These are phyloP conservation scores for Gobius niger DNA, from an alignment of 2,113 vertebrate genomes.

Conservation along the genomic window DNA sequence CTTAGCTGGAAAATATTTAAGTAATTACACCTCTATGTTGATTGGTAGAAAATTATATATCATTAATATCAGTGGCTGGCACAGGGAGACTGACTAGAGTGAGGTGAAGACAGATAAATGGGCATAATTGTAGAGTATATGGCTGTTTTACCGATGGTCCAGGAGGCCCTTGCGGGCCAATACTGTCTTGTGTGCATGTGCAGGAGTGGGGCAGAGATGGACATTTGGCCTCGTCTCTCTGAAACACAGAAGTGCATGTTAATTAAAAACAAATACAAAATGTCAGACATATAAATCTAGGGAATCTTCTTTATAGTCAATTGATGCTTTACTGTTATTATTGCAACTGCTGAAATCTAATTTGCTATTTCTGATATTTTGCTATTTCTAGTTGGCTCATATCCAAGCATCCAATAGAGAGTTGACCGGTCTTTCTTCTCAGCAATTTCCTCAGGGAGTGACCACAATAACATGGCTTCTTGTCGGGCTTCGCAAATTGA, in stretches of 20 bases:
- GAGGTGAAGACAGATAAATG: constrained; percentile 24
- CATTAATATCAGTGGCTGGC: constrained; percentile 36
- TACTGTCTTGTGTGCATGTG: constrained; percentile 94
- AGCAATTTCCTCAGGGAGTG: no score
- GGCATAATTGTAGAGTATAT: background rate
- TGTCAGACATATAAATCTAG: background rate
- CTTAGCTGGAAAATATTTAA: constrained; percentile 44
- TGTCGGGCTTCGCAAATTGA: no score
- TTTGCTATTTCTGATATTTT: no score
- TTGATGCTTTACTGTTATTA: background rate
- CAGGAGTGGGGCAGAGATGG: constrained; percentile 94
- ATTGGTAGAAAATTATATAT: constrained; percentile 38
- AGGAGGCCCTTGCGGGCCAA: constrained; percentile 91
- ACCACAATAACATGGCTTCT: no score
- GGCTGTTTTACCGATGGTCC: constrained; percentile 88
- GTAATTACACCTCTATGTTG: background rate
- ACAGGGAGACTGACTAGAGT: constrained; percentile 13
- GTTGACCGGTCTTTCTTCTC: no score
- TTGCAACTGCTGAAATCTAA: no score
- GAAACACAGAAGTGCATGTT: constrained; percentile 31
- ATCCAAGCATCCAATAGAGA: no score
- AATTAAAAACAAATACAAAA: constrained; percentile 9
- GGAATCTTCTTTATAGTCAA: background rate
- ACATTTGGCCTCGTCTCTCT: constrained; percentile 98
- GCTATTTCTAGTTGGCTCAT: background rate